A percentile compares a stretch with the other conserved stretches of the same genome.
Conservation (phyloP, 2,797 vertebrate species). For the Yasuhikotakia modesta region DNA sequence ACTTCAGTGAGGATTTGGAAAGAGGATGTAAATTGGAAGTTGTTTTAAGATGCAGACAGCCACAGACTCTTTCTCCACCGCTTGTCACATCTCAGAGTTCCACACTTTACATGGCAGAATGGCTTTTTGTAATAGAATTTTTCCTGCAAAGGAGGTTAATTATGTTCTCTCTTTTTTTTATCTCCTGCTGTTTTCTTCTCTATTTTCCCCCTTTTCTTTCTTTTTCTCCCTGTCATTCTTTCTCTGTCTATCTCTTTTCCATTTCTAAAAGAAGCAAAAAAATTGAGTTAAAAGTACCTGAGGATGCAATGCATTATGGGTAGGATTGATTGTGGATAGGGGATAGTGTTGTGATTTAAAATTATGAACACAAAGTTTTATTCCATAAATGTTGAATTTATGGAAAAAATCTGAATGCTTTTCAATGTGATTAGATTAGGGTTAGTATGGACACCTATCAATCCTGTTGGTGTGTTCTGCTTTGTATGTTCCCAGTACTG, state of each 20-base stretch:
- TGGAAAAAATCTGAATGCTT: background rate
- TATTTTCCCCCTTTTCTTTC: background rate
- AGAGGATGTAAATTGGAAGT: conserved; percentile 77
- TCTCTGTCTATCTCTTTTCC: conserved; percentile 7
- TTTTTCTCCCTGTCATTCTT: background rate
- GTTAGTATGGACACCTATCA: background rate
- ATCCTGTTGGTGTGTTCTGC: background rate
- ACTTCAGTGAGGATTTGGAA: conserved; percentile 83
- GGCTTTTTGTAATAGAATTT: conserved; percentile 94
- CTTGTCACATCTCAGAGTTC: conserved; percentile 91
- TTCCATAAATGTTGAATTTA: background rate
- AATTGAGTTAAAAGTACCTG: background rate
- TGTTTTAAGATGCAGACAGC: conserved; percentile 92
- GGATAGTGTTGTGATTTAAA: background rate
- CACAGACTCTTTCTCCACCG: conserved; percentile 88
- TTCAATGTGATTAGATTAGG: background rate
- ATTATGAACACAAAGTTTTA: conserved; percentile 1
- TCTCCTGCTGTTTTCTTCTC: conserved; percentile 11
- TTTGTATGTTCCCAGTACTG: background rate
- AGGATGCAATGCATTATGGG: background rate
- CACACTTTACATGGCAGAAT: conserved; percentile 92
- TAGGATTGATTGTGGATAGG: background rate
- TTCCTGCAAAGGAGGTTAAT: conserved; percentile 91
- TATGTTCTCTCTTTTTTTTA: conserved; percentile 76
- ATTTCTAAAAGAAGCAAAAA: background rate